Conservation (phyloP, 1,140 invertebrate species). For the Bombus picipes region DNA sequence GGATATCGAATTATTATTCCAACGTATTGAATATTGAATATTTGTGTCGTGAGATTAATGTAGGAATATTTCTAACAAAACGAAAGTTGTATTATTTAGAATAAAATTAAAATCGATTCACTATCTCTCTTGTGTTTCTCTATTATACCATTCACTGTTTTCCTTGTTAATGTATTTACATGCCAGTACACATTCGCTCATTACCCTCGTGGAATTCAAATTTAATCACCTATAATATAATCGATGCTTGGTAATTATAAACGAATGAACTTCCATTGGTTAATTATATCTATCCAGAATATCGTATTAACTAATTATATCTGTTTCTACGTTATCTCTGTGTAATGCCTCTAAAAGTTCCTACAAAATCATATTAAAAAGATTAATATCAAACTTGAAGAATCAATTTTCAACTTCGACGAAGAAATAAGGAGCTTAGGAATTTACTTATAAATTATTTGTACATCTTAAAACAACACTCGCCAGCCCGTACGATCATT, state of each 20-base stretch:
- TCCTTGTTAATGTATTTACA: too few species aligned
- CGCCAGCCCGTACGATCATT: not conserved
- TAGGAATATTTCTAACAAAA: too few species aligned
- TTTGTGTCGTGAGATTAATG: too few species aligned
- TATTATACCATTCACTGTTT: too few species aligned
- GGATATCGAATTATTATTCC: too few species aligned
- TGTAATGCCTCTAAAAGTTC: too few species aligned
- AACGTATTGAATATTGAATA: too few species aligned
- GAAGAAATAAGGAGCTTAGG: rapidly evolving
- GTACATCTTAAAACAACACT: not conserved
- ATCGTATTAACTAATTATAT: not conserved
- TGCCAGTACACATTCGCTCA: not conserved
- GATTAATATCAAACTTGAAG: too few species aligned
- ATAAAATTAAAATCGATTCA: too few species aligned
- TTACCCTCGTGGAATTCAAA: not conserved
- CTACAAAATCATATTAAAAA: too few species aligned
- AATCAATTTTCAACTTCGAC: not conserved
- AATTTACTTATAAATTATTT: not conserved
- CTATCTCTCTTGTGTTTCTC: too few species aligned
- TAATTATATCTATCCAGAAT: not conserved
- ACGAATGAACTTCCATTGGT: not conserved
- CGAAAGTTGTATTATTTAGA: too few species aligned
- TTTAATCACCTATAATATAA: not conserved
- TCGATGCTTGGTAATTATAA: not conserved
- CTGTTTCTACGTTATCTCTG: not conserved